Evolutionary conservation across 2,113 vertebrate genomes (phyloP), one percentile per base, ranked within the genome.

Genomic region (Ovibos moschatus): DNA sequence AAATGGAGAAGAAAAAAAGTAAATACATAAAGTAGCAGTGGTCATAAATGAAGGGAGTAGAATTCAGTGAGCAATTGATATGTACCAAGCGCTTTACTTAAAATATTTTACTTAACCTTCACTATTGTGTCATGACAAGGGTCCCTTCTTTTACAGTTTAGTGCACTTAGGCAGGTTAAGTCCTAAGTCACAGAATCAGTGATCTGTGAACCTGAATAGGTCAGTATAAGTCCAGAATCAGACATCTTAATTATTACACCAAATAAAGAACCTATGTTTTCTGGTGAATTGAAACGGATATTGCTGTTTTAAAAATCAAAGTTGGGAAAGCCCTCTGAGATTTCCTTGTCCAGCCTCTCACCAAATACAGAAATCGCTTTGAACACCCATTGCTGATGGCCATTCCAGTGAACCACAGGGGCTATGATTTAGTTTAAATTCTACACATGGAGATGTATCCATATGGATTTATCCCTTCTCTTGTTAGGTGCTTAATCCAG

Each of bases 81-180:
- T 78, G 7, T 19, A 51, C 17, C 28, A 62, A 94, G n/a, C 60
- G 50, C 16, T 95, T 95, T 86, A 51, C 10, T 58, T 64, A 78
- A 1, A 83, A 28, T 40, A 90, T 85, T 94, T 97, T 51, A 90
- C 76, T 94, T 89, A 85, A 67, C 82, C 45, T 94, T 94, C 27
- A 86, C 6, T 92, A 43, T 55, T 81, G 17, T 12, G 6, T 13
- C 25, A 88, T 33, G 21, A 53, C 47, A 27, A 21, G 47, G 8
- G 10, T 87, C 9, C 28, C 17, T 50, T 89, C 33, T 58, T 89
- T 90, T 87, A 74, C 36, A 91, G 47, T 53, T 87, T 74, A 83
- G 50, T 89, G 47, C 88, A 62, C 55, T 78, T 57, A 85, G 6
- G 15, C 57, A 94, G 25, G 21, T 84, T 67, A 57, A 67, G 15